Conservation (phyloP, 1,140 invertebrate genomes). For the Halyomorpha halys region DNA sequence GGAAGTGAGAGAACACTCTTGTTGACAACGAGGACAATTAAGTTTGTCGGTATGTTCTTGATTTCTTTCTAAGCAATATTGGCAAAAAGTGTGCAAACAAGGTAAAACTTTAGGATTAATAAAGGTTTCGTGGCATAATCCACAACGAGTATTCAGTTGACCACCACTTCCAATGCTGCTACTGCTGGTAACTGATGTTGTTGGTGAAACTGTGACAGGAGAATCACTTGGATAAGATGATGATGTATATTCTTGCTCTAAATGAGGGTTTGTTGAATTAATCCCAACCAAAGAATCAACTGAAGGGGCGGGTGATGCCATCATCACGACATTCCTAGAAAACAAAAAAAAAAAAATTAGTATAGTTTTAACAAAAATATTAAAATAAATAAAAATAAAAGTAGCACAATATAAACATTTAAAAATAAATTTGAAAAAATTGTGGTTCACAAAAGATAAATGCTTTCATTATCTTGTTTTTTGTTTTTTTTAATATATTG, state of each 20-base stretch:
- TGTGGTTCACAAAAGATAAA: too few species aligned
- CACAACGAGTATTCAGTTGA: slow-evolving; percentile 47
- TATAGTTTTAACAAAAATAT: not conserved
- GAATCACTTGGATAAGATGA: slow-evolving; percentile 48
- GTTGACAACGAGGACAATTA: slow-evolving; percentile 67
- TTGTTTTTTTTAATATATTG: too few species aligned
- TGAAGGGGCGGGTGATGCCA: slow-evolving; percentile 77
- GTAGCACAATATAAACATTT: too few species aligned
- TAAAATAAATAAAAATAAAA: too few species aligned
- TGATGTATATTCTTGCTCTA: slow-evolving; percentile 53
- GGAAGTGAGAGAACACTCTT: slow-evolving; percentile 50
- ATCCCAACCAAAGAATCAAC: slow-evolving; percentile 79
- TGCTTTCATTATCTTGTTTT: too few species aligned
- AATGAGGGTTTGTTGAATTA: slow-evolving; percentile 69
- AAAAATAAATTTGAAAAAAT: too few species aligned
- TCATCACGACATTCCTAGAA: slow-evolving; percentile 57
- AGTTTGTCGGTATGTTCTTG: slow-evolving; percentile 66
- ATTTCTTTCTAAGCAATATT: slow-evolving; percentile 62
- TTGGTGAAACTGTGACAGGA: slow-evolving; percentile 68
- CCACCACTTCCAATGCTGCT: slow-evolving; percentile 47
- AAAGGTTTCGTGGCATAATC: slow-evolving; percentile 68
- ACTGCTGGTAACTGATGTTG: slow-evolving; percentile 59
- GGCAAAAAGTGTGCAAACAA: slow-evolving; percentile 76
- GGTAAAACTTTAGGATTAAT: slow-evolving; percentile 59
- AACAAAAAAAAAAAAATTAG: slow-evolving; percentile 30